Evolutionary conservation across 2,888 invertebrate genomes (phyloP).

Genomic region (Parnassius orleans): DNA sequence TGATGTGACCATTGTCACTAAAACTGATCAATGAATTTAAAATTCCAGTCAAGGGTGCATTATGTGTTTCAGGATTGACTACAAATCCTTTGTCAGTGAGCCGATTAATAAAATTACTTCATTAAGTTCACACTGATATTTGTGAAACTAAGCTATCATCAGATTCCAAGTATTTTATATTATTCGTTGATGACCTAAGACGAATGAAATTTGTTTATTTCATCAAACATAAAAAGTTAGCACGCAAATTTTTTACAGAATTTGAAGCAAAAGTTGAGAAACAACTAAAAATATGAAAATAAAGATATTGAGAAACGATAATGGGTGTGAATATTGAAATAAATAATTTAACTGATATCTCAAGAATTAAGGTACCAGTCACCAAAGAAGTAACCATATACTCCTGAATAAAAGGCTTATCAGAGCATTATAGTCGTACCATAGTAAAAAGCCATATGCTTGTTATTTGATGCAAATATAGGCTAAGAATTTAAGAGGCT

Average conservation of each 20-base stretch:
- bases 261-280: constrained; percentile 33
- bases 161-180: constrained; percentile 29
- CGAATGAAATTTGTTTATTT: constrained; percentile 33
- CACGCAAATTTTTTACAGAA: constrained; percentile 28
- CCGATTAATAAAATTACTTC: no score
- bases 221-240: constrained; percentile 31
- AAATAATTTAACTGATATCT: constrained; percentile 28
- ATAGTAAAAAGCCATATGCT: no score
- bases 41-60: no score
- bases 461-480: no score
- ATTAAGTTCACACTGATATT: background rate
- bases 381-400: no score
- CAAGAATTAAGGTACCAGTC: constrained; percentile 30
- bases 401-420: no score
- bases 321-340: constrained; percentile 30
- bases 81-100: no score
- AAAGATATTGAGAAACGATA: constrained; percentile 30
- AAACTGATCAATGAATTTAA: no score
- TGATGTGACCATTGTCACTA: no score
- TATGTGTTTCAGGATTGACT: no score
- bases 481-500: no score
- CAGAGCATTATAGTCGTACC: no score
- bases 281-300: constrained; percentile 27
- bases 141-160: constrained; percentile 31
- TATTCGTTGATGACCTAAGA: constrained; percentile 31